Base-by-base conservation (phyloP, 2,113 vertebrate species). In the Thunnus thynnus region DNA sequence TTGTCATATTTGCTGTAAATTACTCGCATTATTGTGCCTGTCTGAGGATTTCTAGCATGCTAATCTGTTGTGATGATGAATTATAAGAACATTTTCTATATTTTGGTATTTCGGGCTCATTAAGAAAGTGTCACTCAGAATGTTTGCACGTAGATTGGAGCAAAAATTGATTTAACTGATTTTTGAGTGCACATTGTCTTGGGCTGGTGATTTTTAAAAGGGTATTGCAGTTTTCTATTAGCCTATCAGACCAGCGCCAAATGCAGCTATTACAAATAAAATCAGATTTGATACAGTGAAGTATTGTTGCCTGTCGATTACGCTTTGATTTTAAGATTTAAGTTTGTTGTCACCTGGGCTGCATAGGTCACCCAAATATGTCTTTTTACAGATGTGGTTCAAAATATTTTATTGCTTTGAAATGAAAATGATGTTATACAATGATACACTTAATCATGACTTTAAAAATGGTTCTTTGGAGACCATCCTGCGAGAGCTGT, bases 1-100 rank as follows among this genome's bases (percentile, higher is more conserved):
- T 74, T 16, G 14, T 76, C 70, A 58, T 44, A 62, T 68, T 75
- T 17, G 83, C 83, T 90, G 89, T 91, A 88, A 71, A 87, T 84
- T 69, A 13, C 70, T 80, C 0, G 73, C 77, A 27, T 86, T 64
- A 48, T 74, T 13, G 71, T 90, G 80, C 55, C n/a, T 18, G 68
- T 75, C 52, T 72, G 67, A 67, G 71, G n/a, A 41, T 57, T 68
- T 66, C 67, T 32, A 78, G 84, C 86, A 90, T 89, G 83, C 79
- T 81, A 57, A 79, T 79, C 50, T 84, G 57, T 84, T 46, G 70
- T 88, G 56, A 70, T 77, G 60, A 76, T 80, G 30, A 78, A 65
- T 32, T 79, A 48, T 72, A 65, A 82, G 64, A 76, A 70, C 50
- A 56, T 77, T 71, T 83, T 80, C 54, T 66, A 77, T 82, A 78